Conservation (phyloP, 2,888 invertebrate genomes). For the Calliopum simillimum region DNA sequence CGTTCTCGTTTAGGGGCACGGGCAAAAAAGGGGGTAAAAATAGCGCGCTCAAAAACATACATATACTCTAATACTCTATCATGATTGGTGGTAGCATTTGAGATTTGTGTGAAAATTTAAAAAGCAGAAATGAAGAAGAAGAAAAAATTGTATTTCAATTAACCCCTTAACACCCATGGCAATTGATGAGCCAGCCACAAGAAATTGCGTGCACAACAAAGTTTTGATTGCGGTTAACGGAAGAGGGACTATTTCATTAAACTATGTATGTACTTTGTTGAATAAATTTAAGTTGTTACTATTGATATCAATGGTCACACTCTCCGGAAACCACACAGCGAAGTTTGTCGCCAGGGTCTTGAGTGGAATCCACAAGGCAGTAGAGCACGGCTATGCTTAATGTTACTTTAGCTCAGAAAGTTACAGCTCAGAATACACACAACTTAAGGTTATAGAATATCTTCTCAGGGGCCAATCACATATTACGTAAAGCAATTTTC, state of each 20-base stretch:
- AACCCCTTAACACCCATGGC: slow-evolving; percentile 28
- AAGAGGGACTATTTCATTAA: background rate
- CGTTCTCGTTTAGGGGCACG: background rate
- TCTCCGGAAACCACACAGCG: too few species aligned
- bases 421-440: too few species aligned
- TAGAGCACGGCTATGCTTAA: too few species aligned
- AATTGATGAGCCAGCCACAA: slow-evolving; percentile 10
- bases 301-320: too few species aligned
- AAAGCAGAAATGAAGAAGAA: background rate
- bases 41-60: background rate
- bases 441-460: too few species aligned
- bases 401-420: too few species aligned
- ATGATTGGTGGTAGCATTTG: background rate
- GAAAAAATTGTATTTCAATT: slow-evolving; percentile 28
- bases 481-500: too few species aligned
- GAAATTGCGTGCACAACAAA: background rate
- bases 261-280: background rate
- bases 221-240: slow-evolving; percentile 4
- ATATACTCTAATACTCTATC: too few species aligned
- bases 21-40: background rate
- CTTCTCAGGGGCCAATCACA: too few species aligned
- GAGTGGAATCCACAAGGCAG: too few species aligned
- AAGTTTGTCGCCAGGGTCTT: too few species aligned
- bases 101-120: slow-evolving; percentile 18
- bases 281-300: too few species aligned